Conservation (phyloP, 2,888 invertebrate species). For the Prosopocoilus inquinatus region DNA sequence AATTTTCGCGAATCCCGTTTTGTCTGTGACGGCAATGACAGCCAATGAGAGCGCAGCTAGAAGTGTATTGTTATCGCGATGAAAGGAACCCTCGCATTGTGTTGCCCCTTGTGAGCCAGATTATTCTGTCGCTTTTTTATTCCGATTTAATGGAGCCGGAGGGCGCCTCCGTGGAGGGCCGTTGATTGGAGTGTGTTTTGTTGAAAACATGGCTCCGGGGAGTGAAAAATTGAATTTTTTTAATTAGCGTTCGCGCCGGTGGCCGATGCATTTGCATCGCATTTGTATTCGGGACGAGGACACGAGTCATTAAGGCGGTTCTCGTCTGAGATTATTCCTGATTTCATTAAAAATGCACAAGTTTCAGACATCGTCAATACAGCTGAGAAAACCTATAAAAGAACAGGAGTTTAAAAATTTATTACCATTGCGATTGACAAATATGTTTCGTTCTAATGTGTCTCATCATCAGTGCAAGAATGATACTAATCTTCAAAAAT, state of each 20-base stretch:
- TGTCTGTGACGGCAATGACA: constrained; percentile 34
- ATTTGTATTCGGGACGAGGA: not conserved
- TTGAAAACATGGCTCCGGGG: constrained; percentile 30
- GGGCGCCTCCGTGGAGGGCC: constrained; percentile 23
- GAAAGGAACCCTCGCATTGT: constrained; percentile 40
- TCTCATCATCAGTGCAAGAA: too few relatives aligned
- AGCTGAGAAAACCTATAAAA: too few relatives aligned
- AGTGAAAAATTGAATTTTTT: constrained; percentile 29
- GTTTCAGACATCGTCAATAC: too few relatives aligned
- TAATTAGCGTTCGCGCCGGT: constrained; percentile 29
- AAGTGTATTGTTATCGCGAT: constrained; percentile 41
- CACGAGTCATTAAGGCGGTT: too few relatives aligned
- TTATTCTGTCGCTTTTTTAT: constrained; percentile 42
- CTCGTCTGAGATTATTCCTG: too few relatives aligned
- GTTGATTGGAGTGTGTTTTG: constrained; percentile 35
- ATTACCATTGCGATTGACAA: too few relatives aligned
- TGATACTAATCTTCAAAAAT: too few relatives aligned
- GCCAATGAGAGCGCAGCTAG: constrained; percentile 40
- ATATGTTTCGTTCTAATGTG: too few relatives aligned
- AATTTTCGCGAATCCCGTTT: constrained; percentile 40
- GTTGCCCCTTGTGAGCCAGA: constrained; percentile 40
- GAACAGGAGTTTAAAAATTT: too few relatives aligned
- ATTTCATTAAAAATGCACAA: too few relatives aligned
- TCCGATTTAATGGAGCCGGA: constrained; percentile 40
- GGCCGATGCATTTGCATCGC: constrained; percentile 1